Evolutionary conservation across 2,797 vertebrate genomes (phyloP).

Genomic region (Balearica regulorum): DNA sequence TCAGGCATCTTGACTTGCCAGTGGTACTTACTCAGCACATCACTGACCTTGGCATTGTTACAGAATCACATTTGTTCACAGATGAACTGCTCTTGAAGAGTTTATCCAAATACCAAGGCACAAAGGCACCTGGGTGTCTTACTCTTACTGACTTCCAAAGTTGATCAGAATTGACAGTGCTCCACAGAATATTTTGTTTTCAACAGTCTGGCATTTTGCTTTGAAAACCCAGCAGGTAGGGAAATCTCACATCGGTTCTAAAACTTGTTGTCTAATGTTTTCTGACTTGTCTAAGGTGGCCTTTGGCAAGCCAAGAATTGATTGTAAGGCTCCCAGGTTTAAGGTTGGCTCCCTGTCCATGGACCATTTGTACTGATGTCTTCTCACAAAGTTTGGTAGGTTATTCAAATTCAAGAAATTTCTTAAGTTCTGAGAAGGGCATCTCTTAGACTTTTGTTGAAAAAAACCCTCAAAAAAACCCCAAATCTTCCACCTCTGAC

Average conservation of each 20-base stretch:
- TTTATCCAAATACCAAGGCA: neutral
- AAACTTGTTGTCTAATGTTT: neutral
- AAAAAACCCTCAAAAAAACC: no score
- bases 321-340: neutral
- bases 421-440: neutral
- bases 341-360: neutral
- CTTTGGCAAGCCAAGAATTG: neutral
- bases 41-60: neutral
- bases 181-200: neutral
- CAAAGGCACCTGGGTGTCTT: neutral
- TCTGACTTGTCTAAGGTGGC: neutral
- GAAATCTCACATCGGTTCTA: fast-evolving
- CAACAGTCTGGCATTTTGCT: neutral
- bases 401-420: neutral
- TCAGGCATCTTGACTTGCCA: neutral
- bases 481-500: neutral
- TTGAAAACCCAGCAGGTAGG: neutral
- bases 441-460: neutral
- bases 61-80: neutral
- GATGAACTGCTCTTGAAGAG: neutral
- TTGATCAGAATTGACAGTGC: neutral
- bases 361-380: neutral
- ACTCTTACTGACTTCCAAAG: neutral
- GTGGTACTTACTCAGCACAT: conserved; percentile 10
- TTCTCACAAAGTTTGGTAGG: neutral